Evolutionary conservation across 1,140 invertebrate genomes (phyloP), one percentile per base, ranked within the genome.

Genomic region (Cherax quadricarinatus): DNA sequence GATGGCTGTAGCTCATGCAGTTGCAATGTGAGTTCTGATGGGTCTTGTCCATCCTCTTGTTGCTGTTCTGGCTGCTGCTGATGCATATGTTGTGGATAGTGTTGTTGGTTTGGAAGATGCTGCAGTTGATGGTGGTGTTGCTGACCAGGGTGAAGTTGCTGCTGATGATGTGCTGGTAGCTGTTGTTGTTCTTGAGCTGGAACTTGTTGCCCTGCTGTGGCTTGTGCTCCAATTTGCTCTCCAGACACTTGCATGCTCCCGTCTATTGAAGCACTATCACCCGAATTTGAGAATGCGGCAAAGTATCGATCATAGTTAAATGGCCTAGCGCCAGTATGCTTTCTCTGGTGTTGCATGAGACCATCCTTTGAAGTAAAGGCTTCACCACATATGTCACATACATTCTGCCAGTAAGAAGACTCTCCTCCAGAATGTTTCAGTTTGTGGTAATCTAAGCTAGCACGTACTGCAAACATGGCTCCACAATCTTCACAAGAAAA

Each of bases 281-380:
- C 78, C 48, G 84, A 75, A 70, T 48, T 91, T 14, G 89, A 80
- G 73, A 91, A 91, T 24, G 89, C 89, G 51, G 89, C 83, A 73
- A 91, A 81, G 57, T 91, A 91, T 48, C 79, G 79, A 60, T 91
- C 89, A 70, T 91, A 91, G 51, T 91, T 91, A n/a, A 91, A 91
- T 24, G 89, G 89, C 57, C 84, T 24, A 14, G 89, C 49, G 7
- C 89, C 89, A 53, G 84, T 86, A 53, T 91, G 89, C 62, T 86
- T 80, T 49, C 89, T 75, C 84, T 91, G 89, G 41, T 91, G 89
- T 41, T 91, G 89, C 75, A 91, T 66, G 12, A 91, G 89, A 24
- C 89, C 89, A 57, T 91, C 89, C 30, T 91, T 91, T 9, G 89
- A 91, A 18, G 89, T 91, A 81, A 91, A 91, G 6, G 89, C 84